Base-by-base conservation (phyloP, 2,888 invertebrate genomes). In the Beris chalybata region DNA sequence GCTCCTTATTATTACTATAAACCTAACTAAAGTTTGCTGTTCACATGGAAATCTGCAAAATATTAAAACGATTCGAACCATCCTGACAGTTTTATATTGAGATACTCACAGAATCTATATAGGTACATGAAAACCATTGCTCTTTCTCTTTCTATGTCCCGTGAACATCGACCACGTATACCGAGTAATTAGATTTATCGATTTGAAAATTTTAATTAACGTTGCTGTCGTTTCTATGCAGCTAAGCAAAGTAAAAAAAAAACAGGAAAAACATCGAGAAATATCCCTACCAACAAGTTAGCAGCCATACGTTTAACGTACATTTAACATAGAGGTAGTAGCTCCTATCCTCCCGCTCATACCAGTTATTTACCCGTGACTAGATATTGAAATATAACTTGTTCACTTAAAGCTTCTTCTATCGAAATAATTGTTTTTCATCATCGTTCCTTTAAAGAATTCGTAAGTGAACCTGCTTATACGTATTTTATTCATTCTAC, bases 191-290 rank as follows among this genome's bases (percentile, higher is more conserved):
- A 72, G 72, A 71, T 73, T 73, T 73, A 73, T 73, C 72, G 73
- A 73, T 73, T 71, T 67, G 68, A 69, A 71, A 70, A 72, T 73
- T 72, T 73, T 73, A 73, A 73, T 73, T 73, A 73, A 73, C 67
- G 69, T 68, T 70, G 68, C 68, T 56, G 48, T 54, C 61, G 61
- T 61, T 61, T 61, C 61, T 52, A 52, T 32, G 61, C 50, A 52
- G 45, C 29, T 1, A 22, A 15, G 57, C 13, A 56, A 13, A 38
- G 38, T 9, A 38, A 38, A 56, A 13, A 55, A 38, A 38, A 56
- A 22, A 38, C 13, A 38, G 5, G 3, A 29, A 11, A 7, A 30
- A 29, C 4, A 12, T 48, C 47, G 6, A 15, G 12, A 31, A 22
- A 22, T 22, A 22, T 22, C 22, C 22, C 22, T 22, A 22, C 22